These are phyloP conservation scores for Micromys minutus DNA, from an alignment of 2,113 vertebrate genomes.

Conservation along the genomic window DNA sequence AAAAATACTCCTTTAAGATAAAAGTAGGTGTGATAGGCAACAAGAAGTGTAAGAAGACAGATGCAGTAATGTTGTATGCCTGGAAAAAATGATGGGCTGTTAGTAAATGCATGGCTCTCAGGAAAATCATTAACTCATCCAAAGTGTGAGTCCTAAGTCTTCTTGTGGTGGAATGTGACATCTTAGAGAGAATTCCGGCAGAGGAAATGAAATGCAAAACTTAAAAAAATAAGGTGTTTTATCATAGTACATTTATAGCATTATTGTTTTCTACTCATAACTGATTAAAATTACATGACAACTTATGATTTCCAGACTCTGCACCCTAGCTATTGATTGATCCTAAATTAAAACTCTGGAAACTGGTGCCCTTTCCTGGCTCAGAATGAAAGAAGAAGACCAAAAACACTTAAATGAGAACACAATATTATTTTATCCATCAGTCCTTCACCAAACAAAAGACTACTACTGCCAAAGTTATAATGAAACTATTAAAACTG, in stretches of 20 bases:
- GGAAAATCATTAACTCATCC: not conserved
- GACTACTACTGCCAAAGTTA: not conserved
- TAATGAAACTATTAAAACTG: not conserved
- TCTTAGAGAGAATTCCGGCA: not conserved
- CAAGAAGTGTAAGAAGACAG: not conserved
- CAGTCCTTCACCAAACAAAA: not conserved
- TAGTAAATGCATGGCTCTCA: not conserved
- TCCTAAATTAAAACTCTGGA: not conserved
- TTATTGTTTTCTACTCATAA: not conserved
- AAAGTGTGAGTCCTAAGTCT: not conserved
- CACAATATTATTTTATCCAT: not conserved
- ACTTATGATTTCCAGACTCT: not conserved
- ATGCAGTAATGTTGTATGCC: not conserved
- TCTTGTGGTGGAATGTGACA: not conserved
- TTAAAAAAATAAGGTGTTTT: not conserved
- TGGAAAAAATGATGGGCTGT: not conserved
- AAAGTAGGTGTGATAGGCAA: not conserved
- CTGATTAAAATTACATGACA: not conserved
- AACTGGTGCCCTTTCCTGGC: fast-evolving
- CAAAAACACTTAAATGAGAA: not conserved
- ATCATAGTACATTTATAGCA: not conserved
- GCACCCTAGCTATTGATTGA: not conserved
- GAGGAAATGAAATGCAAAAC: not conserved
- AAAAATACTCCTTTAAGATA: not conserved
- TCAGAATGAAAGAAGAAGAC: not conserved